phyloP scores from a whole-genome alignment of 2,797 vertebrate species.

The Anguilla anguilla region DNA sequence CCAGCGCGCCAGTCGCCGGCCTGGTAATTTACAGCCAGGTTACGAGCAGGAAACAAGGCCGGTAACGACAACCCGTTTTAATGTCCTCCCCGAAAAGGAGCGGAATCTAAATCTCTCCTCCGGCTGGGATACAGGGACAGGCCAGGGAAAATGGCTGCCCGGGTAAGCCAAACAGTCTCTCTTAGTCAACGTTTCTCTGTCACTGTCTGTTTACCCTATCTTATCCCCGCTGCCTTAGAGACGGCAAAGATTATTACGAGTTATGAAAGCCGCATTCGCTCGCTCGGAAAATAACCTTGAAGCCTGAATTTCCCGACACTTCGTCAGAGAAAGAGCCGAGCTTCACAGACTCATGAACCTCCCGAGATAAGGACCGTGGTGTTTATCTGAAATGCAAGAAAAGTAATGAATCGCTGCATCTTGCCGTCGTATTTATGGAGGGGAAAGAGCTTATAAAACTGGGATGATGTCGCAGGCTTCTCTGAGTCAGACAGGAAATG shows the following conservation, averaged over 20 bases:
- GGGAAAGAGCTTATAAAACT: slow-evolving; percentile 19
- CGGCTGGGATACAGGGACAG: background rate
- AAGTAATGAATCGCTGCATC: background rate
- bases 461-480: slow-evolving; percentile 17
- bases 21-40: slow-evolving; percentile 49
- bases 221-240: background rate
- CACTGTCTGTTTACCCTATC: background rate
- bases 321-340: background rate
- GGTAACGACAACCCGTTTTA: slow-evolving; percentile 36
- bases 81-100: slow-evolving; percentile 24
- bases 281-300: background rate
- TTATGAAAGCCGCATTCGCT: background rate
- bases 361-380: background rate
- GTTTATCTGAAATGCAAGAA: background rate
- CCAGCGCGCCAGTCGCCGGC: slow-evolving; percentile 46
- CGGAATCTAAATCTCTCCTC: background rate
- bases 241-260: background rate
- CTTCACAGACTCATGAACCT: background rate
- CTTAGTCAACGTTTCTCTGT: background rate
- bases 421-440: background rate
- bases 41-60: slow-evolving; percentile 40
- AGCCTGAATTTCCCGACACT: background rate
- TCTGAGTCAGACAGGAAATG: slow-evolving; percentile 40
- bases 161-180: background rate
- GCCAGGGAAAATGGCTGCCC: background rate